Conservation (phyloP, 1,140 invertebrate species). For the Cyclina sinensis region DNA sequence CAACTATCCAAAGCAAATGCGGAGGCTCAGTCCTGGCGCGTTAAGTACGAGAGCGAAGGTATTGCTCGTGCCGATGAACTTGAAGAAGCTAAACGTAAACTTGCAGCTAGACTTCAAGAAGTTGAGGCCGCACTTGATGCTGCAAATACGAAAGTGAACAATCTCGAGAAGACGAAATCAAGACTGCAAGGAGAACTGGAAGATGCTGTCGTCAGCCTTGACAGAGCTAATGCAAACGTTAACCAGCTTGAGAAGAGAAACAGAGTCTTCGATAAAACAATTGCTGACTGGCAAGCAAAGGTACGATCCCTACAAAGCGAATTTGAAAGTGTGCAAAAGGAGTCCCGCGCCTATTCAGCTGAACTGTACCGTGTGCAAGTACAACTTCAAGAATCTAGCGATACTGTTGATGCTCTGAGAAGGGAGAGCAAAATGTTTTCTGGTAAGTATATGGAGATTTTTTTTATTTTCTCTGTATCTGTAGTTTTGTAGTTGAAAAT, state of each 20-base stretch:
- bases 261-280: conserved; percentile 99
- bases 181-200: conserved; percentile 98
- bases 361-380: conserved; percentile 99
- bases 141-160: conserved; percentile 98
- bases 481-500: no score
- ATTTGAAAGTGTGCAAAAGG: conserved; percentile 99
- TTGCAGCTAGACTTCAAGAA: conserved; percentile 98
- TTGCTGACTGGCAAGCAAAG: conserved; percentile 99
- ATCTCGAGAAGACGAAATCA: conserved; percentile 99
- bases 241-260: conserved; percentile 99
- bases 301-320: conserved; percentile 98
- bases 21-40: conserved; percentile 94
- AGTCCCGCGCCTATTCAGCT: conserved; percentile 99
- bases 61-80: conserved; percentile 90
- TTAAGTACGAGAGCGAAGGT: conserved; percentile 55
- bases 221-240: conserved; percentile 97
- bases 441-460: conserved; percentile 85
- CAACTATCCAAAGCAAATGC: conserved; percentile 79
- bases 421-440: conserved; percentile 99
- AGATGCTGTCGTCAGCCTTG: conserved; percentile 98
- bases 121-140: conserved; percentile 96
- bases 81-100: conserved; percentile 98
- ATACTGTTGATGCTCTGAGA: conserved; percentile 98
- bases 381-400: conserved; percentile 98
- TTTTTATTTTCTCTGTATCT: not conserved